Conservation (phyloP, 2,797 vertebrate species). For the Mycteria americana region DNA sequence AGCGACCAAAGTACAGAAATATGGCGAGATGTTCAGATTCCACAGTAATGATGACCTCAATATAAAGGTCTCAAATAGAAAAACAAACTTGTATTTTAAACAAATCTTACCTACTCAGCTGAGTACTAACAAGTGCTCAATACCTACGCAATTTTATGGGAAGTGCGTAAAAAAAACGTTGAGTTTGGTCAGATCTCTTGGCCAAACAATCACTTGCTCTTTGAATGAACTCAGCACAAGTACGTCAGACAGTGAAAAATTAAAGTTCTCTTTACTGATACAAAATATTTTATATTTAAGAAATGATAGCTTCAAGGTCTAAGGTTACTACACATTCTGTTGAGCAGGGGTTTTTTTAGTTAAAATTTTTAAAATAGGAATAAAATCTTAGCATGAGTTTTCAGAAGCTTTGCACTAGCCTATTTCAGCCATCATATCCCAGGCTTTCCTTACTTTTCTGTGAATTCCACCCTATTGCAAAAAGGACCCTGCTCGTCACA, state of each 20-base stretch:
- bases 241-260: background rate
- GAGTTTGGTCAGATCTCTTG: background rate
- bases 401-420: background rate
- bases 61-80: background rate
- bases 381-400: background rate
- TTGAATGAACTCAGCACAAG: background rate
- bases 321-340: background rate
- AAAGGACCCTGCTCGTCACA: background rate
- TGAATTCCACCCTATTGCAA: background rate
- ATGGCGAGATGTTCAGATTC: background rate
- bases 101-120: background rate
- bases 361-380: background rate
- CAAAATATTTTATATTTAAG: background rate
- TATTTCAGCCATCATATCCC: background rate
- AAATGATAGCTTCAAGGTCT: background rate
- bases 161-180: background rate
- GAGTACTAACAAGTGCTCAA: background rate
- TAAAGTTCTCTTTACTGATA: background rate
- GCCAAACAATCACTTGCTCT: background rate
- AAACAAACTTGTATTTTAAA: background rate
- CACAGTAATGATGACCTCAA: background rate
- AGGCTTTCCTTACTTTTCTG: background rate
- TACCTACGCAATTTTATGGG: background rate
- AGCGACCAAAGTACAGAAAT: background rate
- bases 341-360: background rate